Conservation (phyloP, 1,140 invertebrate genomes). For the Eumaeus atala region DNA sequence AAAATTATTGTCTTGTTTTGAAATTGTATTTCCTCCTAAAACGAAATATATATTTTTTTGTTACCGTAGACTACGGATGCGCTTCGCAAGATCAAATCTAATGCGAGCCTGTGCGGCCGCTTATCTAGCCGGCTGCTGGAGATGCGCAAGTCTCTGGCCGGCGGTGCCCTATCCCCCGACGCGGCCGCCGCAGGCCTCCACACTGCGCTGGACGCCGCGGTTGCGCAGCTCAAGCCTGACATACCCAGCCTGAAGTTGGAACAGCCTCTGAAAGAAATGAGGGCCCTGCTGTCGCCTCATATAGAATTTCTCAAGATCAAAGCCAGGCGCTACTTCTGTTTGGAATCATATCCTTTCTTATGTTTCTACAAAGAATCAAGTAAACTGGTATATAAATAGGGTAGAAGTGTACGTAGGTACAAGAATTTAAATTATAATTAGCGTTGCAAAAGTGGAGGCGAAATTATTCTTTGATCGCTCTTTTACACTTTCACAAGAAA, state of each 20-base stretch:
- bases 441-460: too few relatives aligned
- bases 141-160: conserved; percentile 50
- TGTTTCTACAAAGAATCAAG: too few relatives aligned
- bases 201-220: conserved; percentile 47
- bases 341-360: conserved; percentile 69
- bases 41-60: not conserved
- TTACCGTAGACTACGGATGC: conserved; percentile 55
- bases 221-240: conserved; percentile 53
- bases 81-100: conserved; percentile 53
- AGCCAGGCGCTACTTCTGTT: conserved; percentile 54
- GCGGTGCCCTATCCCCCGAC: conserved; percentile 50
- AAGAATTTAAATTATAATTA: too few relatives aligned
- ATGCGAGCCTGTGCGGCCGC: conserved; percentile 42
- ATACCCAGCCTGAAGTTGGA: conserved; percentile 51
- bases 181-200: conserved; percentile 57
- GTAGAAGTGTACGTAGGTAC: too few relatives aligned
- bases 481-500: too few relatives aligned
- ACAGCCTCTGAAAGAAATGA: conserved; percentile 40
- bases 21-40: too few relatives aligned
- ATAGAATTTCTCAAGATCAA: conserved; percentile 55
- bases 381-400: too few relatives aligned
- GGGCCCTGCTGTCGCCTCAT: conserved; percentile 39
- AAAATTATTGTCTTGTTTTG: too few relatives aligned
- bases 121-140: conserved; percentile 50
- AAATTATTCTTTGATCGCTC: too few relatives aligned